Evolutionary conservation across 2,113 vertebrate species (phyloP).

Genomic region (Podocnemis expansa): DNA sequence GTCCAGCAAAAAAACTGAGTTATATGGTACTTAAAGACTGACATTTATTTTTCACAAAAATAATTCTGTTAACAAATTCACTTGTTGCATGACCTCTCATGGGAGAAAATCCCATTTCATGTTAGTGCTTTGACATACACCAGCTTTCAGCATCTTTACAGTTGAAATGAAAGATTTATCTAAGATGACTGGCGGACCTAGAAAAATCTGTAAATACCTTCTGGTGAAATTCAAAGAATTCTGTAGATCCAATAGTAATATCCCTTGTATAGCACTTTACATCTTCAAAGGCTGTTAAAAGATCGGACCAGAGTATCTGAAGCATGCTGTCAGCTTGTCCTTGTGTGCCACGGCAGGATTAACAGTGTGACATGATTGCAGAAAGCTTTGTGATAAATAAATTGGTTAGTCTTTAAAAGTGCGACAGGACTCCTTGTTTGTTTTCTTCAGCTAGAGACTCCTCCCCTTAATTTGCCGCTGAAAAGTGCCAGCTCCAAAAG

Average conservation of each 20-base stretch:
- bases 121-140: not conserved
- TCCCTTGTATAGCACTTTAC: not conserved
- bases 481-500: not conserved
- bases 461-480: no score
- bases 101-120: no score
- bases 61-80: no score
- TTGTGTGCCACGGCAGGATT: not conserved
- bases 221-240: not conserved
- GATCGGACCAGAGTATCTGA: not conserved
- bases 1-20: no score
- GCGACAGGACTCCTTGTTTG: no score
- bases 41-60: no score
- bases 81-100: no score
- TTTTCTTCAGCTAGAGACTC: no score
- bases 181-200: not conserved
- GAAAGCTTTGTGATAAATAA: not conserved
- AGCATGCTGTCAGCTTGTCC: not conserved
- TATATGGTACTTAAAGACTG: no score
- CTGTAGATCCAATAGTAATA: not conserved
- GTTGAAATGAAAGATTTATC: not conserved
- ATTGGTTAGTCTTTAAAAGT: no score
- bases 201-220: not conserved
- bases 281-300: not conserved
- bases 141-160: not conserved
- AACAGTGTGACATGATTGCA: not conserved